These are phyloP conservation scores for Cyaniris semiargus DNA, from an alignment of 2,888 invertebrate genomes.

Conservation along the genomic window DNA sequence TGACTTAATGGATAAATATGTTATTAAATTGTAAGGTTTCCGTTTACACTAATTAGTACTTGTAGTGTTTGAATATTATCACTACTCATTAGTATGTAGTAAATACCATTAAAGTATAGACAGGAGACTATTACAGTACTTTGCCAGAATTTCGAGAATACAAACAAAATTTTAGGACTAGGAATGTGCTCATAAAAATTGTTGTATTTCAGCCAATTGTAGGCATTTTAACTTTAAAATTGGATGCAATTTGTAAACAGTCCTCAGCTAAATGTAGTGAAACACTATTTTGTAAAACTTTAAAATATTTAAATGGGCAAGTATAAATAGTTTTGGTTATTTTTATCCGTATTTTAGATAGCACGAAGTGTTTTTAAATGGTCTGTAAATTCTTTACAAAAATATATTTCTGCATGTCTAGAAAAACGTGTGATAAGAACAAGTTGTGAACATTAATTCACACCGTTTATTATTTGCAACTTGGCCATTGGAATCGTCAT, in stretches of 20 bases:
- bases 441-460: background rate
- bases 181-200: background rate
- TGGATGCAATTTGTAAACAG: background rate
- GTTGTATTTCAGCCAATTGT: background rate
- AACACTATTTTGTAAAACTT: background rate
- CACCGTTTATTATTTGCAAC: background rate
- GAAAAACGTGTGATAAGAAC: background rate
- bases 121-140: no score
- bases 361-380: background rate
- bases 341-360: background rate
- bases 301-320: background rate
- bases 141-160: background rate
- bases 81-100: background rate
- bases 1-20: background rate
- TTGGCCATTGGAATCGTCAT: background rate
- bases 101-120: background rate
- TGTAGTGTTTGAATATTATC: background rate
- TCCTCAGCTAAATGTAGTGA: background rate
- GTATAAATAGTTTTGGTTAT: constrained; percentile 16
- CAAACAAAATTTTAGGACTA: background rate
- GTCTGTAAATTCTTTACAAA: background rate
- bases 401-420: background rate
- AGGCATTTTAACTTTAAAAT: background rate
- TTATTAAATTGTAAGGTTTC: constrained; percentile 19
- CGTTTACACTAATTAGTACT: constrained; percentile 7